phyloP scores from a whole-genome alignment of 2,113 vertebrate species.

The Percopsis transmontana region DNA sequence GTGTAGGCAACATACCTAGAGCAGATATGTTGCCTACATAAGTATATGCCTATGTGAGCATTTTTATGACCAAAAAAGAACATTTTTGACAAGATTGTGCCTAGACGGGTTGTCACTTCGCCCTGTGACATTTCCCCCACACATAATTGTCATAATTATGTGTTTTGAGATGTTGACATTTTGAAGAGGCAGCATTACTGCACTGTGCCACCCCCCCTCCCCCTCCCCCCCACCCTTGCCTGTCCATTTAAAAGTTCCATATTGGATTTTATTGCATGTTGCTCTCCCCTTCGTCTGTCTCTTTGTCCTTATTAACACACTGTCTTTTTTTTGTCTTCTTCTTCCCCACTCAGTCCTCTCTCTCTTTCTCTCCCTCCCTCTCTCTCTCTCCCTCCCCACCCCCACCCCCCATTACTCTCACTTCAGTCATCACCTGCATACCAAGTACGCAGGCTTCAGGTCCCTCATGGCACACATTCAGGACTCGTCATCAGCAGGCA shows the following conservation, averaged over 20 bases:
- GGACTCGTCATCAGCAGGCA: conserved; percentile 35
- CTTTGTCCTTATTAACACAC: conserved; percentile 13
- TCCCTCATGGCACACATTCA: conserved; percentile 40
- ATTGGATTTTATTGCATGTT: too few relatives aligned
- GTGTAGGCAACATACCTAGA: too few relatives aligned
- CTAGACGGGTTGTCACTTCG: too few relatives aligned
- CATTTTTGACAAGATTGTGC: too few relatives aligned
- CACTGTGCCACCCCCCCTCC: background rate
- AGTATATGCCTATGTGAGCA: too few relatives aligned
- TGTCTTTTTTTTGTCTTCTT: conserved; percentile 32
- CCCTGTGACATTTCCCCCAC: too few relatives aligned
- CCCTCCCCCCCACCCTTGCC: background rate
- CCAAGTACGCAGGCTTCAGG: conserved; percentile 43
- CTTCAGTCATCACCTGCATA: conserved; percentile 53
- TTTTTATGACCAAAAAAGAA: too few relatives aligned
- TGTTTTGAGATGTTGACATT: conserved; percentile 1
- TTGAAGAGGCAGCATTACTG: conserved; percentile 11
- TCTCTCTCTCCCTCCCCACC: conserved; percentile 30
- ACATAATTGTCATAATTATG: background rate
- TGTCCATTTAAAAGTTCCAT: background rate
- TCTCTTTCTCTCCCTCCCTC: conserved; percentile 35
- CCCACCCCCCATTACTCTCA: conserved; percentile 15
- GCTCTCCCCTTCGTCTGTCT: background rate
- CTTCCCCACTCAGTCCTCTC: conserved; percentile 27
- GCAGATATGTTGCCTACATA: too few relatives aligned